These are phyloP conservation scores for Drosophila buzzatii DNA, from an alignment of 2,888 invertebrate genomes.

Conservation along the genomic window DNA sequence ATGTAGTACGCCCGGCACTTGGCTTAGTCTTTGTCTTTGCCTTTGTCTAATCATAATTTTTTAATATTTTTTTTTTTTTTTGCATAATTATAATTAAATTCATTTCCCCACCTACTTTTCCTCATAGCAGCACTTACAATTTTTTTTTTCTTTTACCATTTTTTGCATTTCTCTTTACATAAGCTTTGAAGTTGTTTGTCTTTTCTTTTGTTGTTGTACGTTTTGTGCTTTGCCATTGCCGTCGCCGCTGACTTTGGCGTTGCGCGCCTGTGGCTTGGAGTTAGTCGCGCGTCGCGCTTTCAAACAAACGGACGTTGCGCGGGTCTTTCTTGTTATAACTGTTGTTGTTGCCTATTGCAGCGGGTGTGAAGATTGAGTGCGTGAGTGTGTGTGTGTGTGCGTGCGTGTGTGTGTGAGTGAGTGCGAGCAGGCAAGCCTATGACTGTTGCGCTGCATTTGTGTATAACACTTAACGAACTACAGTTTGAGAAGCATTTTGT, in stretches of 20 bases:
- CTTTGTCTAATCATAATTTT: slow-evolving; percentile 16
- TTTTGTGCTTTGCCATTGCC: slow-evolving; percentile 29
- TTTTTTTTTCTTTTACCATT: slow-evolving; percentile 29
- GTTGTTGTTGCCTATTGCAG: neutral
- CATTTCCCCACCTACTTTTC: slow-evolving; percentile 58
- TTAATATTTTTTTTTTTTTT: slow-evolving; percentile 12
- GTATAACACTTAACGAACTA: slow-evolving; percentile 58
- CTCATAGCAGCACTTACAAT: slow-evolving; percentile 43
- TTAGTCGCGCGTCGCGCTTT: slow-evolving; percentile 75
- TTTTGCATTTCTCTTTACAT: slow-evolving; percentile 71
- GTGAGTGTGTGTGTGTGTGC: neutral
- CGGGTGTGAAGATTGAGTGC: slow-evolving; percentile 5
- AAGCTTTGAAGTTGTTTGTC: slow-evolving; percentile 47
- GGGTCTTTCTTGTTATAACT: slow-evolving; percentile 12
- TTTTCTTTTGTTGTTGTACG: slow-evolving; percentile 20
- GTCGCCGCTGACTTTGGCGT: slow-evolving; percentile 41
- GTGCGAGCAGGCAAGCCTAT: slow-evolving; percentile 7
- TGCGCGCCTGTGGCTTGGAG: slow-evolving; percentile 51
- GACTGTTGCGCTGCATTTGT: slow-evolving; percentile 15
- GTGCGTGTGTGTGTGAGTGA: neutral
- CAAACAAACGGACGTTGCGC: slow-evolving; percentile 68
- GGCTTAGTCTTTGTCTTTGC: slow-evolving; percentile 19
- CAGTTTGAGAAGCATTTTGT: slow-evolving; percentile 56
- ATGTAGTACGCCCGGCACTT: slow-evolving; percentile 3
- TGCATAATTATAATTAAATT: slow-evolving; percentile 55